phyloP scores from a whole-genome alignment of 2,797 vertebrate genomes.

The Parauchenoglanis punctatus region DNA sequence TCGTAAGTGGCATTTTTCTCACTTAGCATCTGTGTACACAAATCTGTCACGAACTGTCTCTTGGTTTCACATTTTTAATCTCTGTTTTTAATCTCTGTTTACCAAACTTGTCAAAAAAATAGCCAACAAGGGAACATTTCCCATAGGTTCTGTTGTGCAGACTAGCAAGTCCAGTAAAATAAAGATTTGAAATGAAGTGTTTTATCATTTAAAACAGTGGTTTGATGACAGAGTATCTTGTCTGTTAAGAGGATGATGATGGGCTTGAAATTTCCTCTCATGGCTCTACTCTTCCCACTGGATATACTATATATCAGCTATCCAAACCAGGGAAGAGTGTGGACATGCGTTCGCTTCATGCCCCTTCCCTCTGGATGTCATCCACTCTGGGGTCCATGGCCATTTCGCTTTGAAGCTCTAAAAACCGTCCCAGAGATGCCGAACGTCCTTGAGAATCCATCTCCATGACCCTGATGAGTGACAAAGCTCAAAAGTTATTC shows the following conservation, averaged over 20 bases:
- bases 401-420: conserved; percentile 78
- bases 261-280: conserved; percentile 33
- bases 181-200: background rate
- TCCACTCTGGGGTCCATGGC: conserved; percentile 72
- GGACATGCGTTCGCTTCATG: conserved; percentile 68
- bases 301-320: conserved; percentile 35
- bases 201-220: conserved; percentile 61
- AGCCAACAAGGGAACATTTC: conserved; percentile 3
- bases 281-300: conserved; percentile 42
- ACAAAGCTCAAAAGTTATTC: conserved; percentile 68
- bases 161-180: background rate
- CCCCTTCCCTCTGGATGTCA: conserved; percentile 67
- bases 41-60: conserved; percentile 17
- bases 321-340: conserved; percentile 46
- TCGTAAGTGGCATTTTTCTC: conserved; percentile 34
- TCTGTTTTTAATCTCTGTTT: conserved; percentile 39
- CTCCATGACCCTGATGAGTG: conserved; percentile 63
- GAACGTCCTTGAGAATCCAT: conserved; percentile 59
- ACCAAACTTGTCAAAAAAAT: conserved; percentile 34
- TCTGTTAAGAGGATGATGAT: conserved; percentile 34
- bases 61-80: conserved; percentile 32
- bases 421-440: conserved; percentile 63
- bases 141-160: background rate
- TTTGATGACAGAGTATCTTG: conserved; percentile 49
- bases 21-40: conserved; percentile 41